A percentile compares a stretch with the other conserved stretches of the same genome.
Conservation (phyloP, 2,888 invertebrate genomes). For the Leptothorax acervorum region DNA sequence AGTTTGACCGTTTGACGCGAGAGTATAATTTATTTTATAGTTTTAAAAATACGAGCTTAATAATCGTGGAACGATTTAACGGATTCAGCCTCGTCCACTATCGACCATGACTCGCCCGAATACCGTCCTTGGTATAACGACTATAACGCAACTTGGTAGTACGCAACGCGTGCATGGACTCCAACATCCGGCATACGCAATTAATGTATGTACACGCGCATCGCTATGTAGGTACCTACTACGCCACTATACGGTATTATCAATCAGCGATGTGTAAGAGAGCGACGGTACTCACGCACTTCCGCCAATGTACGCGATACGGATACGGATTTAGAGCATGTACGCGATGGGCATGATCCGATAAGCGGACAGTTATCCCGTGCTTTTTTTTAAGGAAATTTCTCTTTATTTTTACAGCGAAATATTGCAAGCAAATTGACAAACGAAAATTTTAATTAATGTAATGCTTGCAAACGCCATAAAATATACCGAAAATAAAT, state of each 20-base stretch:
- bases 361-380: constrained; percentile 58
- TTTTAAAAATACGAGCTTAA: not conserved
- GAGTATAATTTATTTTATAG: not conserved
- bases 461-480: not conserved
- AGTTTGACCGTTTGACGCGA: not conserved
- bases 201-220: constrained; percentile 68
- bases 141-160: constrained; percentile 22
- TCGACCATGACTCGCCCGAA: constrained; percentile 40
- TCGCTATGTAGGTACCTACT: constrained; percentile 29
- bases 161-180: constrained; percentile 65
- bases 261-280: constrained; percentile 67
- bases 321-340: constrained; percentile 74
- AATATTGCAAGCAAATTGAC: not conserved
- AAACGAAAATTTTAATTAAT: not conserved
- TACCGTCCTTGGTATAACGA: constrained; percentile 69
- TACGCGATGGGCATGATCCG: constrained; percentile 61
- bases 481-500: not conserved
- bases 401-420: not conserved
- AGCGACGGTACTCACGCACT: constrained; percentile 73
- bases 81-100: constrained; percentile 25
- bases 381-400: not conserved
- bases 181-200: constrained; percentile 72
- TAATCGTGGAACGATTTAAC: not conserved
- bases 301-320: constrained; percentile 68
- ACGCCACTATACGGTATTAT: constrained; percentile 61